A percentile compares a stretch with the other conserved stretches of the same genome.
Evolutionary conservation across 2,797 vertebrate genomes (phyloP).

Genomic region (Cryptoprocta ferox): DNA sequence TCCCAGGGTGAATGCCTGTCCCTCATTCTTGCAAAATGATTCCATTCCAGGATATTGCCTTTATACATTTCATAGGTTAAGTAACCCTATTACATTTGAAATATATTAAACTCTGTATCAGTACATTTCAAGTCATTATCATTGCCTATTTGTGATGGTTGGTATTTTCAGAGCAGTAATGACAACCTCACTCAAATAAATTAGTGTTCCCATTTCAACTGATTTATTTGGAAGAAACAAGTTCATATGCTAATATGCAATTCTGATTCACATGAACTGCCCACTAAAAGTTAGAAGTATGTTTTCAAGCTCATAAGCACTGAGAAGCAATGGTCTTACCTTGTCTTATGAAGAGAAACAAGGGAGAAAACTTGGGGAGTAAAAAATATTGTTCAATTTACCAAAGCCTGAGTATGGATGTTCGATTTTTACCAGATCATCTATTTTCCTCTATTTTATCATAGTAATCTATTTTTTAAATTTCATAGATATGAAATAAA

Average conservation of each 20-base stretch:
- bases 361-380: neutral
- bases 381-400: neutral
- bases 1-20: no score
- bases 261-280: neutral
- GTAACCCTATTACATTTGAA: no score
- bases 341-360: neutral
- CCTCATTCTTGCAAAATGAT: no score
- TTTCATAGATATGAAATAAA: constrained; percentile 21
- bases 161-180: neutral
- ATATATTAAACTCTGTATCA: no score
- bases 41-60: no score
- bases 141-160: neutral
- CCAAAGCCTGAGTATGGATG: neutral
- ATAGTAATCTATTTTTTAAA: neutral
- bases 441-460: neutral
- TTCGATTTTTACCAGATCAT: neutral
- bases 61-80: no score
- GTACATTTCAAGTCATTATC: neutral
- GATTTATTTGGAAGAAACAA: neutral
- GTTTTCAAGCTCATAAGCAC: neutral
- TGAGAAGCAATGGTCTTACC: neutral
- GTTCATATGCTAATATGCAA: neutral
- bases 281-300: neutral
- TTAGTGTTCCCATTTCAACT: neutral
- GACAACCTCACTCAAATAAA: neutral